phyloP scores from a whole-genome alignment of 2,888 invertebrate genomes.

The Tenodera sinensis region DNA sequence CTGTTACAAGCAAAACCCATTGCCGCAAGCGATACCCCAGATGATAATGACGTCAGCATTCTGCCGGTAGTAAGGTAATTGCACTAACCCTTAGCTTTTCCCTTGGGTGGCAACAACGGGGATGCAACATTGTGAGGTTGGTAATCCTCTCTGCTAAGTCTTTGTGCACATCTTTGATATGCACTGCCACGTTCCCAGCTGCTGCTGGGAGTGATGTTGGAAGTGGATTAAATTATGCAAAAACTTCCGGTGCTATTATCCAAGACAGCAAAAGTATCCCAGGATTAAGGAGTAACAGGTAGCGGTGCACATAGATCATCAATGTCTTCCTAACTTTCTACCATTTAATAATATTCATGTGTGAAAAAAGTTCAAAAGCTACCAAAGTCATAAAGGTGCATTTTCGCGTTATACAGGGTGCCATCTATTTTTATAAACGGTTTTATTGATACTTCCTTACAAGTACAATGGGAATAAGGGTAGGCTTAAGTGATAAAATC shows the following conservation, averaged over 20 bases:
- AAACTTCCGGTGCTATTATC: background rate
- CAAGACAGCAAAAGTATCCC: background rate
- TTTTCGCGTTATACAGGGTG: too few species aligned
- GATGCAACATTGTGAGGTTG: background rate
- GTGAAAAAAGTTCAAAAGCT: too few species aligned
- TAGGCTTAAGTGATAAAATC: too few species aligned
- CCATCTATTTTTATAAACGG: too few species aligned
- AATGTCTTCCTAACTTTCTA: too few species aligned
- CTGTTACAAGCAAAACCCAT: background rate
- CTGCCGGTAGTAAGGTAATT: background rate
- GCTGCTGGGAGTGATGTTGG: too few species aligned
- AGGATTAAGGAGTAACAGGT: background rate
- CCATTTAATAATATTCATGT: too few species aligned
- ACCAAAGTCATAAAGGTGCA: too few species aligned
- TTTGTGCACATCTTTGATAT: background rate
- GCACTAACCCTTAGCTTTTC: background rate
- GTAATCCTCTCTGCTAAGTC: background rate
- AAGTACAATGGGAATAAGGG: too few species aligned
- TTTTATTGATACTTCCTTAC: too few species aligned
- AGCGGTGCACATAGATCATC: too few species aligned
- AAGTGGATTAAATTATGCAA: background rate
- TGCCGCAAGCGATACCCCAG: background rate
- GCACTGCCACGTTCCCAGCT: background rate
- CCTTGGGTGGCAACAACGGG: background rate
- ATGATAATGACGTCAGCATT: background rate